Conservation (phyloP, 2,113 vertebrate genomes). For the Grallaria varia region DNA sequence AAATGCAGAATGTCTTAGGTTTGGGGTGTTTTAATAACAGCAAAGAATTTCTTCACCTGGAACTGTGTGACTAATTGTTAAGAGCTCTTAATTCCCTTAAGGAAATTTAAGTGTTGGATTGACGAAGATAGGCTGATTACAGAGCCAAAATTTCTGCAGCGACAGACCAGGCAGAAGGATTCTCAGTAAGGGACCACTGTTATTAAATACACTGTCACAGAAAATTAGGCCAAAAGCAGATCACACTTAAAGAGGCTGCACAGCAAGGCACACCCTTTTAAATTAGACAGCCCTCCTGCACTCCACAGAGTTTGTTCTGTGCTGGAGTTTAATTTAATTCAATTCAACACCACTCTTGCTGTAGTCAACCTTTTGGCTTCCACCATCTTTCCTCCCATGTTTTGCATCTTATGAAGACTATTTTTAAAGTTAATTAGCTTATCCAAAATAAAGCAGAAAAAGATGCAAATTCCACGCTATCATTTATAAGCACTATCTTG, state of each 20-base stretch:
- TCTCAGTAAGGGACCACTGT: slow-evolving; percentile 48
- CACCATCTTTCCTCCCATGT: slow-evolving; percentile 50
- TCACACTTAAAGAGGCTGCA: slow-evolving; percentile 16
- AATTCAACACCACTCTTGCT: slow-evolving; percentile 31
- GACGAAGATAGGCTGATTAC: background rate
- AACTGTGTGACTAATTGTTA: background rate
- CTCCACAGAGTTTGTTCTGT: slow-evolving; percentile 11
- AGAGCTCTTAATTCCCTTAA: slow-evolving; percentile 12
- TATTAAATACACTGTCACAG: slow-evolving; percentile 59
- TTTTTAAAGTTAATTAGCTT: slow-evolving; percentile 65
- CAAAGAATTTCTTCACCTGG: background rate
- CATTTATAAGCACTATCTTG: background rate
- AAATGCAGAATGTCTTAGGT: background rate
- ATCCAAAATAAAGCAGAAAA: slow-evolving; percentile 46
- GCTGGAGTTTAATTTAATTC: slow-evolving; percentile 49
- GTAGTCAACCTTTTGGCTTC: slow-evolving; percentile 64
- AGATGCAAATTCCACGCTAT: background rate
- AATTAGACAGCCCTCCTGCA: slow-evolving; percentile 15
- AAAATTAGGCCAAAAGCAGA: slow-evolving; percentile 55
- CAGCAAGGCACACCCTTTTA: slow-evolving; percentile 48
- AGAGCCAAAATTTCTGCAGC: slow-evolving; percentile 21
- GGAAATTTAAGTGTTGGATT: background rate
- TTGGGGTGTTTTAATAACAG: background rate
- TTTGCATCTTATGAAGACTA: slow-evolving; percentile 49
- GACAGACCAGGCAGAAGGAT: slow-evolving; percentile 58